A percentile compares a stretch with the other conserved stretches of the same genome.
These are phyloP conservation scores for Frankliniella fusca DNA, from an alignment of 2,888 invertebrate genomes.

Conservation along the genomic window DNA sequence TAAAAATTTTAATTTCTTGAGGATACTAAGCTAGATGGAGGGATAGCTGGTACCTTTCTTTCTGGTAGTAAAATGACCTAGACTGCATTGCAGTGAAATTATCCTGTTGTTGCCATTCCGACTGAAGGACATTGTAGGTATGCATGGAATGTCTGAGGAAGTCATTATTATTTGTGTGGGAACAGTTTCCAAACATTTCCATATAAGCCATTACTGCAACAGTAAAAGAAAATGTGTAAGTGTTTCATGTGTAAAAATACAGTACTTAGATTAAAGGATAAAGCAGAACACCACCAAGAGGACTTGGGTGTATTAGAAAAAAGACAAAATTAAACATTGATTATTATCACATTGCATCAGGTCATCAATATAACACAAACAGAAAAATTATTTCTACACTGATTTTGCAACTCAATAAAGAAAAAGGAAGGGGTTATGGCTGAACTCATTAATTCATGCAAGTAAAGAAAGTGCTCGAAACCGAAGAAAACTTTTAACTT, in stretches of 20 bases:
- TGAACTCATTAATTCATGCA: not conserved
- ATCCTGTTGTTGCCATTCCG: conserved; percentile 46
- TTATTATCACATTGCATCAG: not conserved
- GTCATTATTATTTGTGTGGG: conserved; percentile 66
- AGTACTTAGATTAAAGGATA: too few species aligned
- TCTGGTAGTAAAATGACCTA: not conserved
- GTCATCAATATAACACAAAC: conserved; percentile 24
- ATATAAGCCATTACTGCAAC: conserved; percentile 88
- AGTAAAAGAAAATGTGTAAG: conserved; percentile 31
- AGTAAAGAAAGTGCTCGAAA: not conserved
- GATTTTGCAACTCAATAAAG: conserved; percentile 27
- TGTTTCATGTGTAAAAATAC: too few species aligned
- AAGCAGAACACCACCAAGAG: conserved; percentile 31
- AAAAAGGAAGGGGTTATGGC: not conserved
- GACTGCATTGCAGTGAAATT: conserved; percentile 7
- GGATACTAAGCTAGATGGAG: not conserved
- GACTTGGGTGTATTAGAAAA: conserved; percentile 30
- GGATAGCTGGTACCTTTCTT: not conserved
- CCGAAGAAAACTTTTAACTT: not conserved
- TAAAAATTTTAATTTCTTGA: not conserved
- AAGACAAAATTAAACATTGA: conserved; percentile 19
- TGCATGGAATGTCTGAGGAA: conserved; percentile 85
- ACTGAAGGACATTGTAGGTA: conserved; percentile 58
- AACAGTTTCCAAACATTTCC: conserved; percentile 91
- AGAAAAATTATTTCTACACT: conserved; percentile 27